Evolutionary conservation across 2,113 vertebrate species (phyloP).

Genomic region (Bubo blakistoni): DNA sequence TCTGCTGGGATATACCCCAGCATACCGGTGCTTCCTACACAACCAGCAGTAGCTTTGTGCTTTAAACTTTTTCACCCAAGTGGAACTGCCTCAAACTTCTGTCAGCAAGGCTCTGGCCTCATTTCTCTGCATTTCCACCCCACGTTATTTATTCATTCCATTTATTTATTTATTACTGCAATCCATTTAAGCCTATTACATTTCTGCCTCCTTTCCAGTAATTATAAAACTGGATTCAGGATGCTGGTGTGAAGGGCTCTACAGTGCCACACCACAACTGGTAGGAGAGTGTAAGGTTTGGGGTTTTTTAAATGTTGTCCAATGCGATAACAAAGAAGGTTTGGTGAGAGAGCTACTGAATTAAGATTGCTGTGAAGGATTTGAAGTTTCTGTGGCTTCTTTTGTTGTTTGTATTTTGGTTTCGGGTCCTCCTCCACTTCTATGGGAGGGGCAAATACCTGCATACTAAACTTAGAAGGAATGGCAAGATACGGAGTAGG

Average conservation of each 20-base stretch:
- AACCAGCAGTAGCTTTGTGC: neutral
- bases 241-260: neutral
- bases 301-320: neutral
- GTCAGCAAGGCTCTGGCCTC: neutral
- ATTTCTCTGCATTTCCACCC: neutral
- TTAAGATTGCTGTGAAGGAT: neutral
- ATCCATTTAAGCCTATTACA: neutral
- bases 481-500: neutral
- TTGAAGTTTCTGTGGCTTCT: neutral
- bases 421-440: neutral
- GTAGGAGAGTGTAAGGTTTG: neutral
- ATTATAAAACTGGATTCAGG: neutral
- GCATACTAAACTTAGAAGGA: neutral
- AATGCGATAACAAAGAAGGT: accelerated
- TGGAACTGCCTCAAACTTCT: neutral
- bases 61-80: neutral
- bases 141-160: neutral
- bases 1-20: neutral
- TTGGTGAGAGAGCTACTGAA: neutral
- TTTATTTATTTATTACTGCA: neutral
- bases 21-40: neutral
- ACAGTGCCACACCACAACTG: neutral
- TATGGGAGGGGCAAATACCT: neutral
- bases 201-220: neutral
- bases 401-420: neutral